Base-by-base conservation (phyloP, 2,888 invertebrate genomes). In the Pyrrhosoma nymphula region DNA sequence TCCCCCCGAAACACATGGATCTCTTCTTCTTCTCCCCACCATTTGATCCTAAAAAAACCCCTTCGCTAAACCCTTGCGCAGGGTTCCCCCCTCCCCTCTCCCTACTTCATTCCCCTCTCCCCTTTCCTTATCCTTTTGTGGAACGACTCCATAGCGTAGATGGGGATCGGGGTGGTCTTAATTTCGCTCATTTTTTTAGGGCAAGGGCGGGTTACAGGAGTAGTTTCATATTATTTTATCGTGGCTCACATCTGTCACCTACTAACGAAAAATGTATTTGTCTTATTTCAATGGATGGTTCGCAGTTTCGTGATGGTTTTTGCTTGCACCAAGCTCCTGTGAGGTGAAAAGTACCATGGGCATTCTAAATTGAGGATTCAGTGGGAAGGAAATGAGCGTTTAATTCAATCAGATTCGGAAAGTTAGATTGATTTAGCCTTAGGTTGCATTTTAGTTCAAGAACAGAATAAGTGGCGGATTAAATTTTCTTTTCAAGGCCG, bases 121-220 rank as follows among this genome's bases (percentile, higher is more conserved):
- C 69, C 69, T 26, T 69, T 69, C 60, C 60, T 69, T 26, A 26
- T 26, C 26, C 16, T 26, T 82, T n/a, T 35, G 82, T 82, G 35
- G 82, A 82, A 35, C 35, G 82, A n/a, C 12, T 35, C 82, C 82
- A 35, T 82, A 30, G 82, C 16, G 26, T 30, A 35, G 82, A 82
- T 82, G 16, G 82, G 69, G 35, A 82, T 82, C 82, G 82, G 82
- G 47, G 18, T 16, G 82, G 82, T 82, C 82, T 82, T 82, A 82
- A 82, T 82, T 82, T 82, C 82, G 82, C 82, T 35, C 82, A n/a
- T 18, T 82, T 82, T 18, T 82, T 35, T 60, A 12, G 60, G 60
- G 60, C 10, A 30, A 16, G 14, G 82, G 30, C 4, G 69, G 12
- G 35, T 82, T 35, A 60, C 20, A 60, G 60, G 60, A 14, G 60